Conservation (phyloP, 2,113 vertebrate genomes). For the Piprites chloris region DNA sequence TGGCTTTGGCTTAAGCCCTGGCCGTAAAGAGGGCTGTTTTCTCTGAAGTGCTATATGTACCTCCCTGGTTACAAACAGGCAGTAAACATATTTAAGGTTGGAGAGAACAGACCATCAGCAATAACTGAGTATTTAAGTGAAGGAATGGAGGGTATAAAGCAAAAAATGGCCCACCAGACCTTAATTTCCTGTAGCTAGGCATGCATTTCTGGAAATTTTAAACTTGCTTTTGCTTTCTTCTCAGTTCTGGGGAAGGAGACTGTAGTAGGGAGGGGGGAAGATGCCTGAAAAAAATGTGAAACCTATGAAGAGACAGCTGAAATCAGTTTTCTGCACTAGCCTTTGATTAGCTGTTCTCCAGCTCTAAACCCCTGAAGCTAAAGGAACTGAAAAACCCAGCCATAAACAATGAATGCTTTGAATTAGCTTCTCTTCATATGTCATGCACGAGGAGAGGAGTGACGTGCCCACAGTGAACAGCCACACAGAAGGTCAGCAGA, state of each 20-base stretch:
- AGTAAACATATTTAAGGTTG: background rate
- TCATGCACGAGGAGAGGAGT: constrained; percentile 56
- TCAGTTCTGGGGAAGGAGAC: background rate
- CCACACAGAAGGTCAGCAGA: constrained; percentile 38
- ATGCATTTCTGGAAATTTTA: constrained; percentile 6
- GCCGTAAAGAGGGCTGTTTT: background rate
- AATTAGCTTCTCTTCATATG: constrained; percentile 69
- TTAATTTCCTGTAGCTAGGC: background rate
- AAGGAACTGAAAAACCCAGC: constrained; percentile 60
- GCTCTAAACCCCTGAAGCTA: constrained; percentile 70
- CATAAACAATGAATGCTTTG: constrained; percentile 77
- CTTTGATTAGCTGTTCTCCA: constrained; percentile 74
- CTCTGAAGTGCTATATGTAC: background rate
- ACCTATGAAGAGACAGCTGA: constrained; percentile 73
- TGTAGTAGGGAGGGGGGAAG: background rate
- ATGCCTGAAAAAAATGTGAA: constrained; percentile 45
- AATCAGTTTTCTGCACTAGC: constrained; percentile 72
- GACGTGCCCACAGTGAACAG: constrained; percentile 49
- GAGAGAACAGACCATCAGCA: background rate
- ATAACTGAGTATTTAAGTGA: background rate
- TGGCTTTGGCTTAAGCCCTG: background rate
- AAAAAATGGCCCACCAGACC: background rate
- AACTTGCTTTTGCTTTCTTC: background rate
- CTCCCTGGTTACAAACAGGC: background rate
- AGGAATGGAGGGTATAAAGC: background rate